Evolutionary conservation across 2,888 invertebrate species (phyloP).

Genomic region (Tetranychus piercei): DNA sequence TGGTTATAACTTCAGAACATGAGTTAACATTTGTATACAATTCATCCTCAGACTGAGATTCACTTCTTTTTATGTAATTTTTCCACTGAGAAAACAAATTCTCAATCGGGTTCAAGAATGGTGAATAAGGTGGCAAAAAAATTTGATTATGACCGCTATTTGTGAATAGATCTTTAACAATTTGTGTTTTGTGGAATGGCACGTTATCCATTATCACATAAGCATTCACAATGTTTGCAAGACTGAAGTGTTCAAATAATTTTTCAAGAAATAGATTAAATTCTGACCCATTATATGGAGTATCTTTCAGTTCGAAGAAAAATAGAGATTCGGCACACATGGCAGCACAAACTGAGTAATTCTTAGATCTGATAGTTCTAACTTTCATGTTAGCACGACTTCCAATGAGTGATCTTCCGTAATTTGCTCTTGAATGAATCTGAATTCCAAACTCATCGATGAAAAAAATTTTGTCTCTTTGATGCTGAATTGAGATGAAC

Average conservation of each 20-base stretch:
- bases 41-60: background rate
- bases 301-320: background rate
- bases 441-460: background rate
- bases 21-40: background rate
- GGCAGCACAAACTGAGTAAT: background rate
- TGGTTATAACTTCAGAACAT: background rate
- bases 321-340: background rate
- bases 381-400: background rate
- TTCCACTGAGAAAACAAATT: background rate
- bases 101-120: background rate
- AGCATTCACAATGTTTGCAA: background rate
- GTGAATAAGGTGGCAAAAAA: no score
- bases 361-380: background rate
- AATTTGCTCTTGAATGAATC: background rate
- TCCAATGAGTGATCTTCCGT: background rate
- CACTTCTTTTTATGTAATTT: background rate
- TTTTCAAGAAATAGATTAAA: background rate
- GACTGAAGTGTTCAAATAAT: background rate
- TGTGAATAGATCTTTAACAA: background rate
- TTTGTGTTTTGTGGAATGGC: background rate
- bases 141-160: background rate
- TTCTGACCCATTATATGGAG: background rate
- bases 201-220: background rate
- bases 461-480: background rate
- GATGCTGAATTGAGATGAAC: background rate